Base-by-base conservation (phyloP, 2,888 invertebrate species). In the Trichogramma dendrolimi region DNA sequence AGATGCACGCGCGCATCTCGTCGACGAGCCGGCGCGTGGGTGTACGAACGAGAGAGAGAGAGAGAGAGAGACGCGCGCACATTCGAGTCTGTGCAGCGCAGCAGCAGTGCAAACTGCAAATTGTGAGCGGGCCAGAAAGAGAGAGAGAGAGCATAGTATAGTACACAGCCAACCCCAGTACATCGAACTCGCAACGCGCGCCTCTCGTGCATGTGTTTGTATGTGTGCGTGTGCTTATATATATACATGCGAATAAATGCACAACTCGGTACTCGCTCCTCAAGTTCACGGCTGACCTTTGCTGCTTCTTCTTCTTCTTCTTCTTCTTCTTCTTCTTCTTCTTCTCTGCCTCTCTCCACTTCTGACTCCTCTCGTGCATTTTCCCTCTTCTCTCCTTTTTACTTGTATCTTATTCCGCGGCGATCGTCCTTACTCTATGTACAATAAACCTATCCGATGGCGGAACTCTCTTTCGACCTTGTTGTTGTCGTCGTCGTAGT, bases 81-180 rank as follows among this genome's bases (percentile, higher is more conserved):
- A 2, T 14, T 14, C 14, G 14, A 14, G 14, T 14, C 14, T 14
- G 14, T 14, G 14, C 14, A 14, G 42, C 43, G 6, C 14, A 11
- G 54, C 44, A 55, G 27, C 44, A 46, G 44, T 27, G 44, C 42
- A 42, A 44, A 43, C n/a, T 11, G 46, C 42, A 27, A 55, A 53
- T 43, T 27, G 7, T 47, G 7, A 47, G 55, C n/a, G 55, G 27
- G 55, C 14, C 50, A 40, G 39, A 43, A 55, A 55, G 57, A 65
- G 63, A 67, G 66, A 61, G 66, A 67, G 67, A 62, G 58, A 48
- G 47, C 54, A 56, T n/a, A 8, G 48, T 14, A 48, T 48, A 11
- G 48, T 48, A 6, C 14, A 11, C 48, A 14, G 14, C 5, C 10
- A 48, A 11, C 48, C 5, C 8, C 48, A 11, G 5, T n/a, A 48